Percentiles rank a stretch among this genome's conserved stretches.
These are phyloP conservation scores for Mizuhopecten yessoensis DNA, from an alignment of 1,140 invertebrate species.

Conservation along the genomic window DNA sequence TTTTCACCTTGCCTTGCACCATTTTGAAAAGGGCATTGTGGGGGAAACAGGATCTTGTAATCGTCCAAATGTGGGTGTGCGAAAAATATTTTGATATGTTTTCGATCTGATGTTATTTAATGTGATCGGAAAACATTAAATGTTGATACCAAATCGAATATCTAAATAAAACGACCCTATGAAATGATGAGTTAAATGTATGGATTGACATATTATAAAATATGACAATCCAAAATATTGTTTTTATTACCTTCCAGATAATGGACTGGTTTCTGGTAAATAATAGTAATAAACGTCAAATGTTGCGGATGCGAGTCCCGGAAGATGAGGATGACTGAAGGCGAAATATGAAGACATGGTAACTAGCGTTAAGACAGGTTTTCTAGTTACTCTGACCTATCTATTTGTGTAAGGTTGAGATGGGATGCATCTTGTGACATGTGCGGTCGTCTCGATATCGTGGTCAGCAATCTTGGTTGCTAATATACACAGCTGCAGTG, in stretches of 20 bases:
- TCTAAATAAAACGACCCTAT: not conserved
- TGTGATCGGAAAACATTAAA: not conserved
- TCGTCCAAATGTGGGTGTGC: not conserved
- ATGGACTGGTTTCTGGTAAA: not conserved
- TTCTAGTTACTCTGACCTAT: not conserved
- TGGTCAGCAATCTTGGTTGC: not conserved
- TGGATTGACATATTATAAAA: not conserved
- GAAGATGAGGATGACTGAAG: not conserved
- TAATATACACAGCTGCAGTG: not conserved
- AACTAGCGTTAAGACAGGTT: too few species aligned
- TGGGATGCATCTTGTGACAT: not conserved
- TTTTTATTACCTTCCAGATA: not conserved
- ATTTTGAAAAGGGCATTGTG: conserved; percentile 27
- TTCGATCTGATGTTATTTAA: not conserved
- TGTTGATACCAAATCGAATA: not conserved
- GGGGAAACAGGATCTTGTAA: not conserved
- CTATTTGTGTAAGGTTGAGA: not conserved
- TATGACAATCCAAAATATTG: not conserved
- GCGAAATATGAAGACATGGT: not conserved
- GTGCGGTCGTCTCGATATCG: not conserved
- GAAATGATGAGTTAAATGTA: too few species aligned
- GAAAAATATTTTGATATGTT: not conserved
- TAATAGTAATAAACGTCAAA: conserved; percentile 12
- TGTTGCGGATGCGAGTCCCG: conserved; percentile 22
- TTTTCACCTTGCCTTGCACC: conserved; percentile 29